Evolutionary conservation across 2,797 vertebrate species (phyloP).

Genomic region (Acomys russatus): DNA sequence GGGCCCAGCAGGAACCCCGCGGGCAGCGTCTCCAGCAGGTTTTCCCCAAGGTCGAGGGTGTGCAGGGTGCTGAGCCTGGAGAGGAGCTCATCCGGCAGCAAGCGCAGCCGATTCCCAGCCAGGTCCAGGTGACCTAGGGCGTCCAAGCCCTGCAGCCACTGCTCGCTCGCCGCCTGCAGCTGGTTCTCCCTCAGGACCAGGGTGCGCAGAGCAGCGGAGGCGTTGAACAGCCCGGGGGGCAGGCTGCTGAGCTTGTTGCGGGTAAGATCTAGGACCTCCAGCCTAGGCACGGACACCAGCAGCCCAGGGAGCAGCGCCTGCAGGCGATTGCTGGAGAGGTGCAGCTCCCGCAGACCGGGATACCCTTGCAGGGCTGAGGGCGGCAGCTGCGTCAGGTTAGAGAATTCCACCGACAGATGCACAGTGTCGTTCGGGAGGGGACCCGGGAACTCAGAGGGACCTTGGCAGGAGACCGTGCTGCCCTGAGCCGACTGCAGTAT

Average conservation of each 20-base stretch:
- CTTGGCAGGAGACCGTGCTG: conserved; percentile 67
- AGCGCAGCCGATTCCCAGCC: conserved; percentile 73
- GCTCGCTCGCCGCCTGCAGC: conserved; percentile 10
- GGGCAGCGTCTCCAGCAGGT: conserved; percentile 76
- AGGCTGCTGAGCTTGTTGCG: conserved; percentile 72
- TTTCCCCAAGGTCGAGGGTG: conserved; percentile 79
- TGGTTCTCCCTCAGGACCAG: conserved; percentile 82
- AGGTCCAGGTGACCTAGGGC: conserved; percentile 72
- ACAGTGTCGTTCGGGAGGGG: conserved; percentile 53
- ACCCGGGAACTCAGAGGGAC: conserved; percentile 38
- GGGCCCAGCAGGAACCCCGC: conserved; percentile 68
- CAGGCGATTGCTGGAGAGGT: conserved; percentile 84
- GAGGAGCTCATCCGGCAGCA: conserved; percentile 57
- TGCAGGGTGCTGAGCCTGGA: conserved; percentile 33
- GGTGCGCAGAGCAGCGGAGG: not conserved
- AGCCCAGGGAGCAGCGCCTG: conserved; percentile 14
- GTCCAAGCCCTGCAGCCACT: conserved; percentile 64
- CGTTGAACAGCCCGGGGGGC: conserved; percentile 14
- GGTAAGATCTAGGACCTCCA: conserved; percentile 83
- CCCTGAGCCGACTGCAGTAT: not conserved
- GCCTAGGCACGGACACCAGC: not conserved
- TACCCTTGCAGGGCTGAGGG: not conserved
- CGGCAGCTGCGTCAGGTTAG: conserved; percentile 62
- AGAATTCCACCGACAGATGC: conserved; percentile 83
- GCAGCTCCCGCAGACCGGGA: conserved; percentile 79